Evolutionary conservation across 1,140 invertebrate genomes (phyloP).

Genomic region (Trichoplusia ni): DNA sequence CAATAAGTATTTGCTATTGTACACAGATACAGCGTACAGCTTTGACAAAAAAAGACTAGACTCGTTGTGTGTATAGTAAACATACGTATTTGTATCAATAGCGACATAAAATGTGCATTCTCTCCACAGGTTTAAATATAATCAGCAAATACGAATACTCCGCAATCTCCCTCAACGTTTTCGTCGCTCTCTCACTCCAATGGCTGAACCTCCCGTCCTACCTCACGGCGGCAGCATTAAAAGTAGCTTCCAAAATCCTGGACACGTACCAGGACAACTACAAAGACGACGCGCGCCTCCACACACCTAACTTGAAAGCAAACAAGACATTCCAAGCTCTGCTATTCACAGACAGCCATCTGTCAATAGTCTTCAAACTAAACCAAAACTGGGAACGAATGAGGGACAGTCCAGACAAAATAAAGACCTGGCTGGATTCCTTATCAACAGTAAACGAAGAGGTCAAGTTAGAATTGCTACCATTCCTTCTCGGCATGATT

Average conservation of each 20-base stretch:
- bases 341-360: constrained; percentile 52
- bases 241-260: constrained; percentile 61
- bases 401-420: constrained; percentile 56
- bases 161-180: constrained; percentile 37
- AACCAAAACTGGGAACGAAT: constrained; percentile 61
- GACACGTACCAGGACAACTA: constrained; percentile 49
- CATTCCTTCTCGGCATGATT: constrained; percentile 61
- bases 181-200: constrained; percentile 42
- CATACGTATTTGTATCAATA: too few relatives aligned
- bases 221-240: constrained; percentile 59
- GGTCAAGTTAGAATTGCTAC: constrained; percentile 56
- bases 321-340: constrained; percentile 63
- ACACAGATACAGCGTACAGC: too few relatives aligned
- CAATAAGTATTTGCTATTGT: too few relatives aligned
- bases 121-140: constrained; percentile 64
- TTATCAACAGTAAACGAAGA: constrained; percentile 43
- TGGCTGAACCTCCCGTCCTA: constrained; percentile 62
- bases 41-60: too few relatives aligned
- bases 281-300: constrained; percentile 47
- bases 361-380: constrained; percentile 57
- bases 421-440: constrained; percentile 57
- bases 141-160: constrained; percentile 63
- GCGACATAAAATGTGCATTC: too few relatives aligned
- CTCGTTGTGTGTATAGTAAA: too few relatives aligned
- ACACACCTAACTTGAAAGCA: constrained; percentile 60